A percentile compares a stretch with the other conserved stretches of the same genome.
phyloP scores from a whole-genome alignment of 2,113 vertebrate species.

The Dascyllus trimaculatus region DNA sequence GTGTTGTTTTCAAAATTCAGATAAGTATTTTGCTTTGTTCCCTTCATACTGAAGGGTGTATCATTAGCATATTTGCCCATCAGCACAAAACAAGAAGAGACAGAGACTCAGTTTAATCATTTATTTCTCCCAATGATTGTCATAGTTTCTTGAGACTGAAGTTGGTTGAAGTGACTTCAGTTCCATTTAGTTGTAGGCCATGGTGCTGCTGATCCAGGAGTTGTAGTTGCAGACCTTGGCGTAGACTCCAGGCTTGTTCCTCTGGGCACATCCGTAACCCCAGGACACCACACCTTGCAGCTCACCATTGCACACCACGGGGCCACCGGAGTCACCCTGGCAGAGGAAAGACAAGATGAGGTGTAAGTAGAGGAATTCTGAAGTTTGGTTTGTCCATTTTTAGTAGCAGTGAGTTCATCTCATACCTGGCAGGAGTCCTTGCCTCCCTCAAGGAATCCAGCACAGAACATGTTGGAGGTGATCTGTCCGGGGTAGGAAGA shows the following conservation, averaged over 20 bases:
- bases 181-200: conserved; percentile 71
- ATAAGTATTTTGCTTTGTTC: no score
- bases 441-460: conserved; percentile 91
- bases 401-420: background rate
- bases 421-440: conserved; percentile 95
- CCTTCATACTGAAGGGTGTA: no score
- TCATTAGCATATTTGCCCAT: no score
- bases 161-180: no score
- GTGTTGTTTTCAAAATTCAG: no score
- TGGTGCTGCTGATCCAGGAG: conserved; percentile 83
- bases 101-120: no score
- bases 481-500: conserved; percentile 88
- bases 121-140: no score
- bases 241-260: conserved; percentile 87
- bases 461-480: conserved; percentile 90
- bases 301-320: conserved; percentile 83
- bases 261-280: conserved; percentile 88
- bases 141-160: no score
- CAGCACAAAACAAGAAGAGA: no score
- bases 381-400: background rate
- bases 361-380: conserved; percentile 5
- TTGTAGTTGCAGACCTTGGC: conserved; percentile 88
- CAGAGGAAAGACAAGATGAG: conserved; percentile 17
- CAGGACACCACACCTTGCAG: conserved; percentile 92
- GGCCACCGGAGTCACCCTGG: conserved; percentile 90